Evolutionary conservation across 2,797 vertebrate genomes (phyloP).

Genomic region (Hippocampus kuda): DNA sequence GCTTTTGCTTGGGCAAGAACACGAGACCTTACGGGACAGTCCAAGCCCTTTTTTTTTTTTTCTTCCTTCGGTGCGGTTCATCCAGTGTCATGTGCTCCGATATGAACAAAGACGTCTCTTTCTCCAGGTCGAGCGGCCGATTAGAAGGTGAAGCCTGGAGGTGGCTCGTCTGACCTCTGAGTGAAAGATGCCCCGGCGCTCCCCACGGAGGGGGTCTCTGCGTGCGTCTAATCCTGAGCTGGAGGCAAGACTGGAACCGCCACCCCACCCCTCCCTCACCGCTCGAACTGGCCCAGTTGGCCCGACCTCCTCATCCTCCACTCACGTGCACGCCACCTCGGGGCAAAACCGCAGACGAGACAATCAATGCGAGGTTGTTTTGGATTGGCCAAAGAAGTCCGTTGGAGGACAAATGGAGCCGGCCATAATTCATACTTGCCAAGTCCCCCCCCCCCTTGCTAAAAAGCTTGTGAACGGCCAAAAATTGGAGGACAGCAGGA

Average conservation of each 20-base stretch:
- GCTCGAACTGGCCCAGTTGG: constrained; percentile 1
- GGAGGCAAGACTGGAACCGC: constrained; percentile 15
- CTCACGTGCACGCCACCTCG: background rate
- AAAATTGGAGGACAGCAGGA: no score
- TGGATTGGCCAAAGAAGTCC: background rate
- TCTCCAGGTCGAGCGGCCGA: constrained; percentile 33
- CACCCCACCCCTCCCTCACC: constrained; percentile 5
- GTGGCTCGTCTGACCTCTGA: constrained; percentile 31
- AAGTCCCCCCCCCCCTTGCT: background rate
- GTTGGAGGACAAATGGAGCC: background rate
- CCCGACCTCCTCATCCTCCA: constrained; percentile 1
- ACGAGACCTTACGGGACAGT: no score
- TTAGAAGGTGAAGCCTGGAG: constrained; percentile 24
- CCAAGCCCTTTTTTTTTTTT: no score
- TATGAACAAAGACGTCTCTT: constrained; percentile 40
- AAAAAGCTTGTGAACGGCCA: no score
- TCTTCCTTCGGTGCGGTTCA: background rate
- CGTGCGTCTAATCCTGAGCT: constrained; percentile 46
- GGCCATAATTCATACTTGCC: no score
- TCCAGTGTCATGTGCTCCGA: constrained; percentile 8
- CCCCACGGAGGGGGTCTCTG: constrained; percentile 37
- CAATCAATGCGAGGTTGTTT: background rate
- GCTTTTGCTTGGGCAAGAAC: no score
- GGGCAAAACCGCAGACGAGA: constrained; percentile 8
- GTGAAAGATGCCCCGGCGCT: constrained; percentile 35